phyloP scores from a whole-genome alignment of 1,140 invertebrate species.

The Drosophila cardini region DNA sequence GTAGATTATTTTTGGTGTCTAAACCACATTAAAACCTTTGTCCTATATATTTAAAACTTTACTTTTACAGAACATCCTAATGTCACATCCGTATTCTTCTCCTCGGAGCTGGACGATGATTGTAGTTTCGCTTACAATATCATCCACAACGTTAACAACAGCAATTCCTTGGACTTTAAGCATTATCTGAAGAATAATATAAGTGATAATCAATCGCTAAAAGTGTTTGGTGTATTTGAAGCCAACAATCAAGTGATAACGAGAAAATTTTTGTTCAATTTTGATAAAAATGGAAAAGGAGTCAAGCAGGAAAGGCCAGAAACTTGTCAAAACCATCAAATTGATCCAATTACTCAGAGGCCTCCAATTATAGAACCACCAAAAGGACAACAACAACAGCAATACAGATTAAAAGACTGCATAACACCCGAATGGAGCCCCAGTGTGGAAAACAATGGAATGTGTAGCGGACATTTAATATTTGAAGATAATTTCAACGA shows the following conservation, averaged over 20 bases:
- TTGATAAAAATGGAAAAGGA: constrained; percentile 4
- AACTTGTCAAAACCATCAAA: not conserved
- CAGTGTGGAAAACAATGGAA: not conserved
- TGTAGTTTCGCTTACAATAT: constrained; percentile 12
- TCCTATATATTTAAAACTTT: not conserved
- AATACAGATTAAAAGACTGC: not conserved
- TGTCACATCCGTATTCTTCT: constrained; percentile 28
- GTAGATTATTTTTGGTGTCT: not conserved
- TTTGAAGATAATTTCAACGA: constrained; percentile 47
- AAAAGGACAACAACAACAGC: not conserved
- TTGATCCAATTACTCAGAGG: not conserved
- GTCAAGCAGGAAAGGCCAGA: not conserved
- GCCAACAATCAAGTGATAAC: not conserved
- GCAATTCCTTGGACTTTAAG: not conserved
- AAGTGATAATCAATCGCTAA: not conserved
- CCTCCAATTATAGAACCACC: not conserved
- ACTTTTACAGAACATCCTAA: constrained; percentile 15
- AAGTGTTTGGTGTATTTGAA: constrained; percentile 15
- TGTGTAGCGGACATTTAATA: constrained; percentile 17
- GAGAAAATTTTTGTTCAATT: not conserved
- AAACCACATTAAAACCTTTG: too few relatives aligned
- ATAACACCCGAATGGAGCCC: not conserved
- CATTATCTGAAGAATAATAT: not conserved
- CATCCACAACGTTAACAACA: not conserved
- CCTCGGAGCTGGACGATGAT: not conserved